A percentile compares a stretch with the other conserved stretches of the same genome.
These are phyloP conservation scores for Eudyptes chrysolophus DNA, from an alignment of 2,113 vertebrate species.

Conservation along the genomic window DNA sequence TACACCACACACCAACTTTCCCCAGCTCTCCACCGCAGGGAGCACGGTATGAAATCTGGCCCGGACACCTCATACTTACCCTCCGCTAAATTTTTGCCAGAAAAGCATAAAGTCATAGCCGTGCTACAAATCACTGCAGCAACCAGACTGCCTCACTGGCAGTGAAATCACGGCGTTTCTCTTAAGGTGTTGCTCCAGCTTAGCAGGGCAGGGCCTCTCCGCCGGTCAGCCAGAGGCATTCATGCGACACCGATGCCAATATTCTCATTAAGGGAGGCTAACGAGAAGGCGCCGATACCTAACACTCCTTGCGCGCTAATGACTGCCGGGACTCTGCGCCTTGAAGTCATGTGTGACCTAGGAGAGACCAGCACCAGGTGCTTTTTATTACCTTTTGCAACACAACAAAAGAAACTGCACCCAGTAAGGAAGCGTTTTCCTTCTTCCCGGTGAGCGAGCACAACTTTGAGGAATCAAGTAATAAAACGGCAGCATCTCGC, in stretches of 20 bases:
- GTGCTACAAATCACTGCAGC: not conserved
- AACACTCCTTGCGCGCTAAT: not conserved
- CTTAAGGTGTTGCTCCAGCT: not conserved
- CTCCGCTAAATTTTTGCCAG: not conserved
- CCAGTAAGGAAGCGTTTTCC: not conserved
- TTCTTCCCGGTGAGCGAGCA: fast-evolving
- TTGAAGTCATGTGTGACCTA: not conserved
- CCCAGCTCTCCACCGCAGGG: not conserved
- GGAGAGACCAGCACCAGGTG: not conserved
- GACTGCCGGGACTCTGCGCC: not conserved
- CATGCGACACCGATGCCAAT: not conserved
- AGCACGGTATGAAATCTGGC: not conserved
- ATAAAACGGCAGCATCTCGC: not conserved
- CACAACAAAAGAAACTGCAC: not conserved
- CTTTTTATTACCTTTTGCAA: not conserved
- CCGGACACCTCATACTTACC: not conserved
- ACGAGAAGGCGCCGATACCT: not conserved
- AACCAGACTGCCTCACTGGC: not conserved
- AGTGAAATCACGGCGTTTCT: not conserved
- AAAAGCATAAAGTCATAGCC: not conserved
- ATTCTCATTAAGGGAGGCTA: not conserved
- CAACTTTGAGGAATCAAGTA: not conserved
- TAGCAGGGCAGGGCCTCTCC: not conserved
- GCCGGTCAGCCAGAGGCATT: not conserved
- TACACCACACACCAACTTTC: not conserved